phyloP scores from a whole-genome alignment of 2,113 vertebrate genomes.

The Pseudopipra pipra region DNA sequence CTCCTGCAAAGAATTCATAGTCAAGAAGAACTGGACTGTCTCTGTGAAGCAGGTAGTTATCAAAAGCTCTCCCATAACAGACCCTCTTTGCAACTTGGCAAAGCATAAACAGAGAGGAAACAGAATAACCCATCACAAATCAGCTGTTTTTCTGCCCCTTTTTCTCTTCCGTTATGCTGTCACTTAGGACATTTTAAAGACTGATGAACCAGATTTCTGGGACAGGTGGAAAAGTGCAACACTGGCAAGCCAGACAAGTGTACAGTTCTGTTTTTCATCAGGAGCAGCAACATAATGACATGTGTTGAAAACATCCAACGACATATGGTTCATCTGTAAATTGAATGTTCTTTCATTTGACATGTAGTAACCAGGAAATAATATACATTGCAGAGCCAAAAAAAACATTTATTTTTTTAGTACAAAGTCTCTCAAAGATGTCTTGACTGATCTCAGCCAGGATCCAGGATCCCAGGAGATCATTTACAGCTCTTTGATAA shows the following conservation, averaged over 20 bases:
- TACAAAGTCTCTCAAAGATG: background rate
- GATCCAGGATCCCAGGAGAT: background rate
- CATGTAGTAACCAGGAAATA: background rate
- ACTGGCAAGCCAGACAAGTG: background rate
- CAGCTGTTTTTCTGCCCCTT: background rate
- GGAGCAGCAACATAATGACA: background rate
- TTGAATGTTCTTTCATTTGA: background rate
- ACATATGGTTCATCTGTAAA: background rate
- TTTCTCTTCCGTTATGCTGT: background rate
- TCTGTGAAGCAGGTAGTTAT: background rate
- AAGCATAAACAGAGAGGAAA: background rate
- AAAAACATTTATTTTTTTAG: background rate
- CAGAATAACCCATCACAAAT: background rate
- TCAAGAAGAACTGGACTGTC: background rate
- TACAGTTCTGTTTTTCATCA: background rate
- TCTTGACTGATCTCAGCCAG: background rate
- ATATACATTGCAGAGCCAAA: background rate
- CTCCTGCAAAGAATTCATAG: background rate
- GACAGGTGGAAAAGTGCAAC: background rate
- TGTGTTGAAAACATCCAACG: background rate
- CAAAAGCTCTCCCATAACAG: background rate
- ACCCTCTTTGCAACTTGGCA: background rate
- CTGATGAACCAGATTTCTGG: background rate
- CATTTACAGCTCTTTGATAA: background rate
- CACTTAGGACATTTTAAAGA: background rate